Conservation (phyloP, 2,888 invertebrate species). For the Pheosia gnoma region DNA sequence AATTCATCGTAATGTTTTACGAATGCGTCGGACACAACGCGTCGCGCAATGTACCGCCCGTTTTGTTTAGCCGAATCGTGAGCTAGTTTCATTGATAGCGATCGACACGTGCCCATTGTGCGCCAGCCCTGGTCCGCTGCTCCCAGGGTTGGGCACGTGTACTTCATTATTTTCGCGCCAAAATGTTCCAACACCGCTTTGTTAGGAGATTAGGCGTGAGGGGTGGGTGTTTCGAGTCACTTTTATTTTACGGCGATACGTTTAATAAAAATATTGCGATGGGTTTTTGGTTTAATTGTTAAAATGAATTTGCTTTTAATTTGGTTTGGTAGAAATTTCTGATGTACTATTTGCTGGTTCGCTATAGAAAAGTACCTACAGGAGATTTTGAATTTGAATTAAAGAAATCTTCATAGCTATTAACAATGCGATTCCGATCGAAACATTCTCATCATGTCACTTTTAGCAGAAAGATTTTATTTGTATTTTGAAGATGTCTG, state of each 20-base stretch:
- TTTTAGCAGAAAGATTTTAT: too few species aligned
- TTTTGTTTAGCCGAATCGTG: slow-evolving; percentile 58
- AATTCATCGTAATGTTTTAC: slow-evolving; percentile 55
- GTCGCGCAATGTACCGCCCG: slow-evolving; percentile 31
- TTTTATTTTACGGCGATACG: slow-evolving; percentile 38
- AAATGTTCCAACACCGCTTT: slow-evolving; percentile 82
- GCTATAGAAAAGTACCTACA: too few species aligned
- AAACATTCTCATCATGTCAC: too few species aligned
- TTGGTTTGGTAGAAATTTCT: background rate
- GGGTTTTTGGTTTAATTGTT: slow-evolving; percentile 4
- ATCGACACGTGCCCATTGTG: slow-evolving; percentile 75
- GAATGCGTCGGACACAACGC: slow-evolving; percentile 7
- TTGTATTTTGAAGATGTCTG: too few species aligned
- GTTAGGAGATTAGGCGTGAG: slow-evolving; percentile 82
- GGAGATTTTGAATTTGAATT: too few species aligned
- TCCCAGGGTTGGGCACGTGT: slow-evolving; percentile 67
- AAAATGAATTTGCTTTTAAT: slow-evolving; percentile 1
- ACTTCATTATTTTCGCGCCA: slow-evolving; percentile 83
- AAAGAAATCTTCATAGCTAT: too few species aligned
- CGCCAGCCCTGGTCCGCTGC: slow-evolving; percentile 38
- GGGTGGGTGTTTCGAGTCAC: slow-evolving; percentile 46
- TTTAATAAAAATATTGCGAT: slow-evolving; percentile 35
- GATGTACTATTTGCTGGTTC: background rate
- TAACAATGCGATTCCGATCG: too few species aligned
- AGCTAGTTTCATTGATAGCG: slow-evolving; percentile 61